These are phyloP conservation scores for Drosophila subpulchrella DNA, from an alignment of 1,140 invertebrate genomes.

Conservation along the genomic window DNA sequence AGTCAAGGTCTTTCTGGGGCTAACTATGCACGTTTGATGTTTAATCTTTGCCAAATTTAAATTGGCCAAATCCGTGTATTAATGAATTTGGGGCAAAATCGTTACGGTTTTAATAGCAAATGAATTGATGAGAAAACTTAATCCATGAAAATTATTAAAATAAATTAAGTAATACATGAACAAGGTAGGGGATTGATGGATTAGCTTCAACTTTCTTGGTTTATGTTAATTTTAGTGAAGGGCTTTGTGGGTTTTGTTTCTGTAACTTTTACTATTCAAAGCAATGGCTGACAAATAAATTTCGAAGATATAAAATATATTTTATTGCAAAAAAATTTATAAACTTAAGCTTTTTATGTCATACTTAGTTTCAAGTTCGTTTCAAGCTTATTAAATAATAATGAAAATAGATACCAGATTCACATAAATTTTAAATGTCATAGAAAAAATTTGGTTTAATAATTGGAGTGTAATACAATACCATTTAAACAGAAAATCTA, in stretches of 20 bases:
- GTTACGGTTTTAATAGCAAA: constrained; percentile 39
- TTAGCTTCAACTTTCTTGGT: constrained; percentile 2
- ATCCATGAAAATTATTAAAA: constrained; percentile 12
- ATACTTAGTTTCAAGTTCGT: too few species aligned
- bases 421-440: background rate
- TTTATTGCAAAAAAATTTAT: too few species aligned
- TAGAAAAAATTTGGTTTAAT: background rate
- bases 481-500: background rate
- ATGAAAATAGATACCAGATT: background rate
- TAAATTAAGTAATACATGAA: constrained; percentile 5
- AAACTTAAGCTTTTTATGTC: too few species aligned
- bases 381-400: too few species aligned
- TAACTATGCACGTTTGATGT: constrained; percentile 20
- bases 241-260: background rate
- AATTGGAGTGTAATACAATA: background rate
- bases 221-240: constrained; percentile 23
- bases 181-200: constrained; percentile 7
- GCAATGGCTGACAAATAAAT: background rate
- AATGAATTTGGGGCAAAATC: constrained; percentile 30
- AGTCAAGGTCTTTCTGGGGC: constrained; percentile 36
- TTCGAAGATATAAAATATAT: background rate
- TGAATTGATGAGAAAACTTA: constrained; percentile 26
- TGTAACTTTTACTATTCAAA: background rate
- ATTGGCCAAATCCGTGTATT: constrained; percentile 11
- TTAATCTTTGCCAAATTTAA: constrained; percentile 1